Conservation (phyloP, 2,888 invertebrate genomes). For the Habroteleia sp. region DNA sequence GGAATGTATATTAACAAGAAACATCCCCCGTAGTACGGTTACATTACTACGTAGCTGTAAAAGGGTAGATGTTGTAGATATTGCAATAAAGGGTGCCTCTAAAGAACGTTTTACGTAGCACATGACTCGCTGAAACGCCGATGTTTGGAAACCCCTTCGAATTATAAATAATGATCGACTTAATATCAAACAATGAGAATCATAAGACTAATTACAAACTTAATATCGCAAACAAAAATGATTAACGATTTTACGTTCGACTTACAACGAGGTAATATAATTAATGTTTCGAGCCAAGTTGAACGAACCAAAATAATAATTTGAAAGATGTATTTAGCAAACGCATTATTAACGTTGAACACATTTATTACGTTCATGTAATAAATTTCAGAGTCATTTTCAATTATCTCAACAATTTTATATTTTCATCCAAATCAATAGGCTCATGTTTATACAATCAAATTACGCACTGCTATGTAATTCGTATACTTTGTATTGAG, state of each 20-base stretch:
- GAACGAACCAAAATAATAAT: no score
- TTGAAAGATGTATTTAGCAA: no score
- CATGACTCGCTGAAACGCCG: constrained; percentile 39
- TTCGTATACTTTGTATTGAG: no score
- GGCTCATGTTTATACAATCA: no score
- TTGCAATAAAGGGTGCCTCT: constrained; percentile 45
- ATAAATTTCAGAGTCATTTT: no score
- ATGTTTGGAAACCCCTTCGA: constrained; percentile 33
- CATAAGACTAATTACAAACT: constrained; percentile 26
- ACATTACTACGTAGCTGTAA: constrained; percentile 37
- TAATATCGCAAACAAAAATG: constrained; percentile 13
- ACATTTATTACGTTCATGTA: no score
- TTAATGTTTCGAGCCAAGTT: no score
- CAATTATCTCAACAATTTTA: no score
- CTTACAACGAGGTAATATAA: background rate
- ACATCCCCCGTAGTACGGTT: constrained; percentile 38
- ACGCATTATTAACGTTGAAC: no score
- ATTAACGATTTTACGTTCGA: constrained; percentile 9
- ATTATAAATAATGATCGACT: constrained; percentile 36
- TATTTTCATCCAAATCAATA: no score
- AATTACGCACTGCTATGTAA: no score
- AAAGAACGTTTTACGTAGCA: constrained; percentile 37
- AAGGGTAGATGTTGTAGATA: constrained; percentile 56
- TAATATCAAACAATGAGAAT: constrained; percentile 31
- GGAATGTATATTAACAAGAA: constrained; percentile 58